These are phyloP conservation scores for Archocentrus centrarchus DNA, from an alignment of 2,113 vertebrate species.

Conservation along the genomic window DNA sequence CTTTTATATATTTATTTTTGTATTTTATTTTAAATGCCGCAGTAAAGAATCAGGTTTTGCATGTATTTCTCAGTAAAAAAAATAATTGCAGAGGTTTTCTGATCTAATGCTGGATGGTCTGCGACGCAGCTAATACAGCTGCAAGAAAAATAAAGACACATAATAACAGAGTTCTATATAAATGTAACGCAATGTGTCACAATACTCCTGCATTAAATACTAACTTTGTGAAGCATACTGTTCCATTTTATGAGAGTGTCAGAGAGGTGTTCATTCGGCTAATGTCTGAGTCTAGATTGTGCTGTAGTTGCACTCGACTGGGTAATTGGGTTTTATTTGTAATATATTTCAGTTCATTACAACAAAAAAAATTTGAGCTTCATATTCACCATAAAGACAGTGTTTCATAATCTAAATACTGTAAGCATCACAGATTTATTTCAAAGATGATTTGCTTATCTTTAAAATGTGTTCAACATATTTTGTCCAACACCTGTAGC, in stretches of 20 bases:
- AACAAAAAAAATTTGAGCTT: not conserved
- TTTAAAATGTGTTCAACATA: not conserved
- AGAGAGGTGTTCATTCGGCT: slow-evolving; percentile 5
- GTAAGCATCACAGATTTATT: slow-evolving; percentile 9
- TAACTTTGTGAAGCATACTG: not conserved
- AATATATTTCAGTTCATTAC: slow-evolving; percentile 13
- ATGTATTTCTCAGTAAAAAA: not conserved
- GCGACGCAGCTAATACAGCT: not conserved
- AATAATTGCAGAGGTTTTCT: not conserved
- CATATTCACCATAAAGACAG: not conserved
- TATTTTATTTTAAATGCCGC: not conserved
- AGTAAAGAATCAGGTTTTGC: not conserved
- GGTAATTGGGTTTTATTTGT: slow-evolving; percentile 1
- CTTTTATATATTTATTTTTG: not conserved
- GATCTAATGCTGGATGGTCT: not conserved
- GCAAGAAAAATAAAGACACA: not conserved
- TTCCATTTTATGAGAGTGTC: not conserved
- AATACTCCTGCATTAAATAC: not conserved
- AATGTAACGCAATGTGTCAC: not conserved
- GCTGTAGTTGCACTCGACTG: not conserved
- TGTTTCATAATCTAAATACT: slow-evolving; percentile 1
- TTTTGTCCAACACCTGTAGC: not conserved
- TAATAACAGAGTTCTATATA: not conserved
- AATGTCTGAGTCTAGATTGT: not conserved
- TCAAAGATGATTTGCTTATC: not conserved